These are phyloP conservation scores for Ceratosolen solmsi DNA, from an alignment of 1,140 invertebrate genomes.

Conservation along the genomic window DNA sequence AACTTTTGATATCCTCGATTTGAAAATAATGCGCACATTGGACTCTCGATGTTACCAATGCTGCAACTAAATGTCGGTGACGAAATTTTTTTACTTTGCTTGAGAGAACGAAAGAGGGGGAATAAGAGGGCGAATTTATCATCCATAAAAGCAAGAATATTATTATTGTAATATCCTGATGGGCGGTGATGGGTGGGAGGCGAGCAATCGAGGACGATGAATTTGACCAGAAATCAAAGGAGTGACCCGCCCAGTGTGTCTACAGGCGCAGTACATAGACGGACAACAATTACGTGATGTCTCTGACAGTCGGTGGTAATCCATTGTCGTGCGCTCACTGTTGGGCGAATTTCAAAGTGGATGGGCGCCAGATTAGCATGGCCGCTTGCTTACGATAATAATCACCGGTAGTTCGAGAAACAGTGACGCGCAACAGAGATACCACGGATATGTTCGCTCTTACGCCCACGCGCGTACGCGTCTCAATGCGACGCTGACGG, in stretches of 20 bases:
- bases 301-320: neutral
- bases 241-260: neutral
- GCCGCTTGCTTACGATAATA: constrained; percentile 52
- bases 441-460: neutral
- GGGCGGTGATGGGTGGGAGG: too few relatives aligned
- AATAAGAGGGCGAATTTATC: too few relatives aligned
- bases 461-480: neutral
- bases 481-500: too few relatives aligned
- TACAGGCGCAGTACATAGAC: too few relatives aligned
- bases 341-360: constrained; percentile 36
- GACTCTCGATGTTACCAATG: too few relatives aligned
- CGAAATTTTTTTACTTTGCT: too few relatives aligned
- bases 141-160: too few relatives aligned
- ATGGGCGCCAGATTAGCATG: constrained; percentile 49
- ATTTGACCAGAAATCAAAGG: constrained; percentile 32
- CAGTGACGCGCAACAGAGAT: neutral
- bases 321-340: neutral
- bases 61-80: too few relatives aligned
- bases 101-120: too few relatives aligned
- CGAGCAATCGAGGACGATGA: neutral
- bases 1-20: too few relatives aligned
- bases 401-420: constrained; percentile 29
- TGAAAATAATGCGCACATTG: too few relatives aligned
- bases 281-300: constrained; percentile 27
- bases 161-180: too few relatives aligned